Evolutionary conservation across 2,797 vertebrate genomes (phyloP), one percentile per base, ranked within the genome.

Genomic region (Muscicapa comitata): DNA sequence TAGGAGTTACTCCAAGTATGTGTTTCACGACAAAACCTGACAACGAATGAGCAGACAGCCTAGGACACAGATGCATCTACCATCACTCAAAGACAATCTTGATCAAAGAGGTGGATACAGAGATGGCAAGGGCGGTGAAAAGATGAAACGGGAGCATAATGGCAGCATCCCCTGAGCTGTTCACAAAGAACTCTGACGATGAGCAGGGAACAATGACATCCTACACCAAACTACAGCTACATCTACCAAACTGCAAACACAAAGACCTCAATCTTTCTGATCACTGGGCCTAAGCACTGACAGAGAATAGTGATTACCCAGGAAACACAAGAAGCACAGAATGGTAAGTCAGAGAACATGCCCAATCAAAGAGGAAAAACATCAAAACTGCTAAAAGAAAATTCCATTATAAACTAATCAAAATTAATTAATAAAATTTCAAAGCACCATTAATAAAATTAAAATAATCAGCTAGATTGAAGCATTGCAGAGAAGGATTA

Each of bases 101-200:
- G 23, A 80, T 43, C 61, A 68, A 79, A 85, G 50, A 88, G 38
- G 18, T 29, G 24, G 29, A 75, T 13, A 76, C 1, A 82, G 48
- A 76, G 84, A 74, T 1, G 2, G 29, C 12, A 80, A 65, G 31
- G 17, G 16, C 0, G 4, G 28, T 0, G 3, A 82, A 53, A 53
- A 53, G 29, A 59, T 9, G 43, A 70, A 92, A 73, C 0, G 0
- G 26, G 42, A 75, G 29, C 29, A 10, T 3, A 58, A 58, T 0
- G 2, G 58, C 47, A 12, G 43, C 73, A 42, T 42, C 12, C 53
- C 50, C 63, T 59, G 33, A 68, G 40, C 17, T 55, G 16, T 48
- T 48, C 28, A 54, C n/a, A 53, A 75, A 75, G 17, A 83, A 42
- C 3, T 19, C 18, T 12, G 13, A 17, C 5, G 0, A 84, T 3